Evolutionary conservation across 2,113 vertebrate genomes (phyloP), one percentile per base, ranked within the genome.

Genomic region (Cavia aperea): DNA sequence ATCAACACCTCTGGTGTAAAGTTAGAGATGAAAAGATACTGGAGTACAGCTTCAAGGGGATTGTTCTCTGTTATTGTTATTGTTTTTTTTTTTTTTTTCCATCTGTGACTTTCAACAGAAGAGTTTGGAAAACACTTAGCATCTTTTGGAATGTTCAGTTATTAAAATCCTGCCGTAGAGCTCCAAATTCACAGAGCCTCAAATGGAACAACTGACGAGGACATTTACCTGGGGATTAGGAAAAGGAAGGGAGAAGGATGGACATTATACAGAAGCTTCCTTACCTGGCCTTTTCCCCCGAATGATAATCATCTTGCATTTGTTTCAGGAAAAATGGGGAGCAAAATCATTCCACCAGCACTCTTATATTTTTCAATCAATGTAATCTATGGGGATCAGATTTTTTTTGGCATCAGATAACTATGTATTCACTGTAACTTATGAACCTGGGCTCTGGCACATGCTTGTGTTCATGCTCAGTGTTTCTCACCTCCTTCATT

Each of bases 401-500:
- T 70, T 39, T 51, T 62, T 58, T 49, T 43, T 66, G 23, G 24
- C 15, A 63, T 72, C 68, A 36, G 73, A 62, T 16, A 72, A 54
- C 56, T 23, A 1, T 0, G 29, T 5, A 4, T 21, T 72, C 43
- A 5, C n/a, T 15, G 33, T 54, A 36, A 21, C 39, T n/a, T 49
- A 1, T 0, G 72, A 86, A 63, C 24, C 75, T 23, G 14, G 0
- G 7, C 39, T 11, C 82, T 54, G 88, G 24, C 36, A 56, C 29
- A 72, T 7, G 73, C 13, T 18, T 7, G 88, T 39, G 46, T 83
- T 13, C 81, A 33, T 6, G 23, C 91, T 56, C 23, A n/a, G 60
- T 36, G 5, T 5, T 16, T 29, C 98, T 97, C 97, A 99, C 99
- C 99, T 98, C 99, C 99, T 97, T 99, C 99, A 1, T 99, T 99